phyloP scores from a whole-genome alignment of 2,888 invertebrate genomes.

The Epinotia demarniana region DNA sequence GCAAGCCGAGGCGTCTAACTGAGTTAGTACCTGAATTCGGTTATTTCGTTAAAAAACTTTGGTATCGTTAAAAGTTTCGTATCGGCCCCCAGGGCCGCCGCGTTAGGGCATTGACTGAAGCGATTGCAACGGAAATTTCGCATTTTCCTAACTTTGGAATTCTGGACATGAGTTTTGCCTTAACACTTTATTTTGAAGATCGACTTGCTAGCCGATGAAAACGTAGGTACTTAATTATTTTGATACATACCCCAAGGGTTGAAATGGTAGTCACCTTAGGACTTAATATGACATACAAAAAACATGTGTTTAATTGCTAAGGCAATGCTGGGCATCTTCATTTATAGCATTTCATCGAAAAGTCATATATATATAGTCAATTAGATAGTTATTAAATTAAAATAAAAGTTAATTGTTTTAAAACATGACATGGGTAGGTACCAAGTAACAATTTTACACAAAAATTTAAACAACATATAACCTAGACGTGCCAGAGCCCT shows the following conservation, averaged over 20 bases:
- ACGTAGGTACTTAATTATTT: not conserved
- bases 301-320: too few species aligned
- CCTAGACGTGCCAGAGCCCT: conserved; percentile 37
- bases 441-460: not conserved
- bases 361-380: not conserved
- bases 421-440: conserved; percentile 1
- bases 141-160: conserved; percentile 7
- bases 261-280: too few species aligned
- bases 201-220: not conserved
- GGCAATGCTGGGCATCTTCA: not conserved
- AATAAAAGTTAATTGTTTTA: not conserved
- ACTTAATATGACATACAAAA: too few species aligned
- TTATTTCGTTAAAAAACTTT: conserved; percentile 84
- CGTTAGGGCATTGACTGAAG: conserved; percentile 46
- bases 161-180: conserved; percentile 10
- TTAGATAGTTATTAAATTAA: not conserved
- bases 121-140: conserved; percentile 25
- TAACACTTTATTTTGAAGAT: conserved; percentile 7
- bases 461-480: conserved; percentile 29
- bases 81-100: conserved; percentile 71
- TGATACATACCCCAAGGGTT: too few species aligned
- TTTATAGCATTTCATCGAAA: not conserved
- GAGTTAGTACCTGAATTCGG: conserved; percentile 71
- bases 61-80: conserved; percentile 82
- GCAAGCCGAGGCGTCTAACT: conserved; percentile 65